A percentile compares a stretch with the other conserved stretches of the same genome.
These are phyloP conservation scores for Clarias macrocephalus DNA, from an alignment of 2,113 vertebrate genomes.

Conservation along the genomic window DNA sequence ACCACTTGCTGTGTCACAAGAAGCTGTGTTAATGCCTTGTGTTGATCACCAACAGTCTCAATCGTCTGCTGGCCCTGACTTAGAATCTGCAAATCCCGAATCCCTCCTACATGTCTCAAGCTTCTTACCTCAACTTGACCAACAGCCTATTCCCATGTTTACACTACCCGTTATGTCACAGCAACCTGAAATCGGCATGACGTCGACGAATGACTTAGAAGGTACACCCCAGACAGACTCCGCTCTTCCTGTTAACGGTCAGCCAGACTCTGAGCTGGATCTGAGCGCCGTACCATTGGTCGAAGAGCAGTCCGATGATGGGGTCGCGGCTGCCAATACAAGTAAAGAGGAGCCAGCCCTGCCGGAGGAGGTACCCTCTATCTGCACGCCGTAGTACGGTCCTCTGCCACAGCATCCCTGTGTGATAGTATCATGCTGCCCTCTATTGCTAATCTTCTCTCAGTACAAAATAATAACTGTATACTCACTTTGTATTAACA, in stretches of 20 bases:
- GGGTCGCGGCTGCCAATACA: slow-evolving; percentile 61
- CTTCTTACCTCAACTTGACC: slow-evolving; percentile 27
- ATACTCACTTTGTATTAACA: background rate
- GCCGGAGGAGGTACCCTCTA: slow-evolving; percentile 76
- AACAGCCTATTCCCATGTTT: slow-evolving; percentile 10
- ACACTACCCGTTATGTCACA: slow-evolving; percentile 6
- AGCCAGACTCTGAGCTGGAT: slow-evolving; percentile 27
- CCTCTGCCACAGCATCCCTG: slow-evolving; percentile 36
- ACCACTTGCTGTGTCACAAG: background rate
- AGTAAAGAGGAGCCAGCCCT: slow-evolving; percentile 73
- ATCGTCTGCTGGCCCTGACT: background rate
- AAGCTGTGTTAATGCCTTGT: background rate
- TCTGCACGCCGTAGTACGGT: background rate
- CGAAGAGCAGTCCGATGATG: background rate
- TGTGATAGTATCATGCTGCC: slow-evolving; percentile 21
- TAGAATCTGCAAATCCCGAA: background rate
- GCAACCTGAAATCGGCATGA: slow-evolving; percentile 21
- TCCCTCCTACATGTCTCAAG: background rate
- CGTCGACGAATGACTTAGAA: background rate
- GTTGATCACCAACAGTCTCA: slow-evolving; percentile 4
- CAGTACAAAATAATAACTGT: background rate
- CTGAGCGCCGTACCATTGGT: slow-evolving; percentile 23
- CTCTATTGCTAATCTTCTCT: background rate
- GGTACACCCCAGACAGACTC: background rate
- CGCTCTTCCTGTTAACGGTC: slow-evolving; percentile 22